Evolutionary conservation across 2,888 invertebrate species (phyloP).

Genomic region (Lasioglossum vierecki): DNA sequence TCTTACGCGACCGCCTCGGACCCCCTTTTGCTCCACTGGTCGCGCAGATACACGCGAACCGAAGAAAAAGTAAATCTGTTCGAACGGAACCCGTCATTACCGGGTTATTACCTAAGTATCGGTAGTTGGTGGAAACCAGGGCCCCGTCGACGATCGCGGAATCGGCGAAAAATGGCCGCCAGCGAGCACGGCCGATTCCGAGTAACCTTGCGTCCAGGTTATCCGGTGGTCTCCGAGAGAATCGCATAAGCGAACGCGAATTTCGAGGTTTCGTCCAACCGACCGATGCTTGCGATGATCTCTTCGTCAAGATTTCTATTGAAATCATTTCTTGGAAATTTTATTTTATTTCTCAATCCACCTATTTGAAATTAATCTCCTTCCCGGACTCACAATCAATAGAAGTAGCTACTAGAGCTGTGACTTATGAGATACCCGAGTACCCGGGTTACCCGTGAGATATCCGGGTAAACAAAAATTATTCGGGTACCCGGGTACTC

Average conservation of each 20-base stretch:
- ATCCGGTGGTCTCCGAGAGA: neutral
- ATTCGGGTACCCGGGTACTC: too few species aligned
- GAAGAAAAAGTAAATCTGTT: slow-evolving; percentile 72
- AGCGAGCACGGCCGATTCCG: slow-evolving; percentile 3
- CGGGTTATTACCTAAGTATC: slow-evolving; percentile 82
- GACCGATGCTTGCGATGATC: too few species aligned
- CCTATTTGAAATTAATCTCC: too few species aligned
- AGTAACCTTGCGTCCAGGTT: neutral
- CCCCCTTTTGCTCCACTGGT: slow-evolving; percentile 1
- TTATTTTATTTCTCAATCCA: too few species aligned
- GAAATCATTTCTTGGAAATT: neutral
- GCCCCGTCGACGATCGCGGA: slow-evolving; percentile 59
- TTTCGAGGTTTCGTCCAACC: neutral
- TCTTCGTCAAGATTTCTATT: too few species aligned
- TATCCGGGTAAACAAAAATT: too few species aligned
- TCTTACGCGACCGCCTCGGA: neutral
- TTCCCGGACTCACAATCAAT: too few species aligned
- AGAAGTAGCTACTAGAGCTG: too few species aligned
- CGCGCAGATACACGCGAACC: slow-evolving; percentile 53
- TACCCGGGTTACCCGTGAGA: too few species aligned
- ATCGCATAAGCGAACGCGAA: neutral
- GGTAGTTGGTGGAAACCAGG: slow-evolving; percentile 66
- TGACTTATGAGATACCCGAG: too few species aligned
- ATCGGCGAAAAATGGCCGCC: slow-evolving; percentile 31
- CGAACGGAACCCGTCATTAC: slow-evolving; percentile 78